Base-by-base conservation (phyloP, 1,140 invertebrate species). In the Eumaeus atala region DNA sequence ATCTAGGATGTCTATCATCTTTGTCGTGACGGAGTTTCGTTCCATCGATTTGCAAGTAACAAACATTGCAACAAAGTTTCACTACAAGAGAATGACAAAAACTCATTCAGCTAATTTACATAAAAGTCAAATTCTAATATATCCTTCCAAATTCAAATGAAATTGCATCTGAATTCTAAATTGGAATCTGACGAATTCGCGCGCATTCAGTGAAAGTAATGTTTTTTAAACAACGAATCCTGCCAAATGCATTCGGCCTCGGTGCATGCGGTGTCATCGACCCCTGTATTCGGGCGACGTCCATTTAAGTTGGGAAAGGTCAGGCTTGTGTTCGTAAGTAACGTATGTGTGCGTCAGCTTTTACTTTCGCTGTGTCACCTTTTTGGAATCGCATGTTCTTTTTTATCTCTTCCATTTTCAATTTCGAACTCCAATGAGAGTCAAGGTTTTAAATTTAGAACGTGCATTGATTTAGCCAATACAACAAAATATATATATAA, bases 281-380 rank as follows among this genome's bases (percentile, higher is more conserved):
- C 69, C 77, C 58, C 70, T 61, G 61, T 28, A 74, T 84, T 81
- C 72, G 80, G 72, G 67, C 73, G 72, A 64, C 67, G 69, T 67
- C 67, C 70, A 77, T 74, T 77, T 61, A 72, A 64, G 73, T 81
- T 84, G 74, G 66, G 77, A 73, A 84, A 84, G 80, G 80, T 84
- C 78, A 84, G 77, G 69, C 67, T 64, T 74, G 70, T 68, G 63
- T 71, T 64, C 58, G 68, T 67, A 55, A 54, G 21, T 36, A 51
- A 51, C 61, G 58, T 14, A 51, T 73, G 66, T 77, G 74, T 78
- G 74, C 48, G 73, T 65, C 60, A 51, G 72, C 74, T 83, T 82
- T 83, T 83, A 84, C 80, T 84, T 84, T 84, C 77, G 66, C 62
- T 72, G 62, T 62, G 61, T 62, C 60, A 58, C 53, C 62, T 59